These are phyloP conservation scores for Melanostigma gelatinosum DNA, from an alignment of 2,113 vertebrate genomes.

Conservation along the genomic window DNA sequence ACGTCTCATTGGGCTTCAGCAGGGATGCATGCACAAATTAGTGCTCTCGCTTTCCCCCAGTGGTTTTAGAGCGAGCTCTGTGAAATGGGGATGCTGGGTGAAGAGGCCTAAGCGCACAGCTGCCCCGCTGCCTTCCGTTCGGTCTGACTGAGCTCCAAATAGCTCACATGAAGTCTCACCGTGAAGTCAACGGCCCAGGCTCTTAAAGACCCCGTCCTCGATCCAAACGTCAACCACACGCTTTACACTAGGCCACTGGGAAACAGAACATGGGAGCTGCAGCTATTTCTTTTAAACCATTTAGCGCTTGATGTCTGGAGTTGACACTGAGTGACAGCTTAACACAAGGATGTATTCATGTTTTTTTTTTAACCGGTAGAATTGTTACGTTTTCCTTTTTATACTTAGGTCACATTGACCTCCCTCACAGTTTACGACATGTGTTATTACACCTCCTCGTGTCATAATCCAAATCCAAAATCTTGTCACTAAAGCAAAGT, in stretches of 20 bases:
- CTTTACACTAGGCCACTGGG: slow-evolving; percentile 39
- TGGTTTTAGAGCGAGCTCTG: slow-evolving; percentile 61
- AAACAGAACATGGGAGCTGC: slow-evolving; percentile 45
- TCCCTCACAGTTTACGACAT: slow-evolving; percentile 11
- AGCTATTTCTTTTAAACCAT: slow-evolving; percentile 19
- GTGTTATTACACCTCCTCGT: slow-evolving; percentile 1
- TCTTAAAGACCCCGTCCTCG: slow-evolving; percentile 51
- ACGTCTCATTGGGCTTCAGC: slow-evolving; percentile 32
- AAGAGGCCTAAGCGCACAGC: slow-evolving; percentile 79
- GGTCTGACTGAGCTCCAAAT: slow-evolving; percentile 72
- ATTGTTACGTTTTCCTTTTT: slow-evolving; percentile 27
- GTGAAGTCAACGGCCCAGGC: slow-evolving; percentile 57
- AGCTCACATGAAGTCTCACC: slow-evolving; percentile 67
- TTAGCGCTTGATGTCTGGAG: slow-evolving; percentile 26
- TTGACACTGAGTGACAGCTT: slow-evolving; percentile 38
- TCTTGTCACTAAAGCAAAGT: not conserved
- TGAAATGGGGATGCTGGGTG: slow-evolving; percentile 60
- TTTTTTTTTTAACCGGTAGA: slow-evolving; percentile 11
- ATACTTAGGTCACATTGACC: not conserved
- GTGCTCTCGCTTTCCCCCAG: slow-evolving; percentile 66
- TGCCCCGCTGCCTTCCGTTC: slow-evolving; percentile 69
- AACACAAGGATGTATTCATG: slow-evolving; percentile 35
- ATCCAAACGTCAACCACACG: slow-evolving; percentile 67
- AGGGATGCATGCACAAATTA: slow-evolving; percentile 61
- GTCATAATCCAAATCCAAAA: not conserved